These are phyloP conservation scores for Agraylea sexmaculata DNA, from an alignment of 1,140 invertebrate genomes.

Conservation along the genomic window DNA sequence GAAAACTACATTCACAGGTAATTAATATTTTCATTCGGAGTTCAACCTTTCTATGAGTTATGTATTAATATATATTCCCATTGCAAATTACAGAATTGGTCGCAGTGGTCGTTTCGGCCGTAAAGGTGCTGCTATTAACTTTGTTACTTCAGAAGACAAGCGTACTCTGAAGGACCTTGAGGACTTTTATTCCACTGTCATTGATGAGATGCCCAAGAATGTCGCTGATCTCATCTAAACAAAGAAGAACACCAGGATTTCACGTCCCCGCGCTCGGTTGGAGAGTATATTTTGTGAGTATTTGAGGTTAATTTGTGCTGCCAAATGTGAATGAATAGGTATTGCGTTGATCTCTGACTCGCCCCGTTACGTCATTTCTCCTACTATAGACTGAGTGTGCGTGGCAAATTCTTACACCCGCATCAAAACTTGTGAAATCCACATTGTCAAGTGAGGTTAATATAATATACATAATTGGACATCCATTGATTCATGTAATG, in stretches of 20 bases:
- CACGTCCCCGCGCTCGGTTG: slow-evolving; percentile 41
- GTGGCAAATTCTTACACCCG: neutral
- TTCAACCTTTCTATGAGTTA: too few relatives aligned
- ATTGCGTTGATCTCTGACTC: neutral
- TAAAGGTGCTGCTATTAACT: slow-evolving; percentile 99
- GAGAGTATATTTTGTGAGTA: slow-evolving; percentile 41
- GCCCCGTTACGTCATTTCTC: neutral
- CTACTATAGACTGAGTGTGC: neutral
- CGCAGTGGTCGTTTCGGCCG: slow-evolving; percentile 98
- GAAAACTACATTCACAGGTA: slow-evolving; percentile 99
- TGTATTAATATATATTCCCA: neutral
- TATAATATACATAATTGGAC: slow-evolving; percentile 13
- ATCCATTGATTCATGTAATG: too few relatives aligned
- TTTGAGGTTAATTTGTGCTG: slow-evolving; percentile 33
- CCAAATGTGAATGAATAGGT: slow-evolving; percentile 8
- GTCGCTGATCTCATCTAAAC: slow-evolving; percentile 94
- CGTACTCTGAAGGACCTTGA: slow-evolving; percentile 93
- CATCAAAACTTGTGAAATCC: too few relatives aligned
- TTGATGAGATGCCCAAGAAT: slow-evolving; percentile 99
- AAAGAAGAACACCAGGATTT: slow-evolving; percentile 30
- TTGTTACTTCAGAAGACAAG: slow-evolving; percentile 92
- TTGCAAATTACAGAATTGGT: slow-evolving; percentile 75
- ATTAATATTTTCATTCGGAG: slow-evolving; percentile 23
- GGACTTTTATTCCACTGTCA: slow-evolving; percentile 94
- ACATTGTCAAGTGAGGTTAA: neutral